Evolutionary conservation across 1,140 invertebrate species (phyloP).

Genomic region (Ctenoplectra terminalis): DNA sequence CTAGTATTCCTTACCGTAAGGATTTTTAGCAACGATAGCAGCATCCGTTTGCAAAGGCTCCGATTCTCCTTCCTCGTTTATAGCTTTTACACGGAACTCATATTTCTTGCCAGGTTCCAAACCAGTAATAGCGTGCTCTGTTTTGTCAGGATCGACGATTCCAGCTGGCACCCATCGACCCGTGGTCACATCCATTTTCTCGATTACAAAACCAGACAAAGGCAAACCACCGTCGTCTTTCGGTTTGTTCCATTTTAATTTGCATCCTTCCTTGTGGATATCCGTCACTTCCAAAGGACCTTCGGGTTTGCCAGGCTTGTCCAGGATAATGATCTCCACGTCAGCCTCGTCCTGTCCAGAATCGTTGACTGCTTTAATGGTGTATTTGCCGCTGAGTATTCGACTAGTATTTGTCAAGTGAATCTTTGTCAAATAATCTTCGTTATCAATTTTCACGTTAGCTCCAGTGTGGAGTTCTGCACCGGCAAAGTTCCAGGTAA

Average conservation of each 20-base stretch:
- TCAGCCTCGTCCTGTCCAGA: slow-evolving; percentile 97
- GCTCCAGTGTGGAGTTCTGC: slow-evolving; percentile 86
- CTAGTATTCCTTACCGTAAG: slow-evolving; percentile 87
- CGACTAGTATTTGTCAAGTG: slow-evolving; percentile 91
- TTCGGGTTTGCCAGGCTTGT: slow-evolving; percentile 97
- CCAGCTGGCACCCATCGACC: slow-evolving; percentile 95
- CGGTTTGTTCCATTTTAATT: slow-evolving; percentile 97
- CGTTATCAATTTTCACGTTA: slow-evolving; percentile 92
- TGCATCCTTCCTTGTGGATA: slow-evolving; percentile 97
- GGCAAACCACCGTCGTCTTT: slow-evolving; percentile 97
- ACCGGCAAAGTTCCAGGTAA: slow-evolving; percentile 93
- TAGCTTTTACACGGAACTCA: slow-evolving; percentile 96
- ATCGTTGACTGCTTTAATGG: slow-evolving; percentile 94
- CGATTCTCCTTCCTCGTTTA: slow-evolving; percentile 98
- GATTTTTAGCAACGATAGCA: slow-evolving; percentile 96
- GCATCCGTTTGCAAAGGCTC: slow-evolving; percentile 95
- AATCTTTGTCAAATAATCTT: slow-evolving; percentile 96
- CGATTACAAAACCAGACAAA: slow-evolving; percentile 93
- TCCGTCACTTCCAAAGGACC: slow-evolving; percentile 96
- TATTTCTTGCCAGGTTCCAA: slow-evolving; percentile 96
- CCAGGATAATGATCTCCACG: slow-evolving; percentile 96
- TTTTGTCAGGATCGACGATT: slow-evolving; percentile 93
- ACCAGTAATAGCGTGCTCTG: slow-evolving; percentile 93
- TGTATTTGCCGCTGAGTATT: slow-evolving; percentile 95
- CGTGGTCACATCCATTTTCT: slow-evolving; percentile 95